A percentile compares a stretch with the other conserved stretches of the same genome.
Conservation (phyloP, 2,797 vertebrate species). For the Malacoraja senta region DNA sequence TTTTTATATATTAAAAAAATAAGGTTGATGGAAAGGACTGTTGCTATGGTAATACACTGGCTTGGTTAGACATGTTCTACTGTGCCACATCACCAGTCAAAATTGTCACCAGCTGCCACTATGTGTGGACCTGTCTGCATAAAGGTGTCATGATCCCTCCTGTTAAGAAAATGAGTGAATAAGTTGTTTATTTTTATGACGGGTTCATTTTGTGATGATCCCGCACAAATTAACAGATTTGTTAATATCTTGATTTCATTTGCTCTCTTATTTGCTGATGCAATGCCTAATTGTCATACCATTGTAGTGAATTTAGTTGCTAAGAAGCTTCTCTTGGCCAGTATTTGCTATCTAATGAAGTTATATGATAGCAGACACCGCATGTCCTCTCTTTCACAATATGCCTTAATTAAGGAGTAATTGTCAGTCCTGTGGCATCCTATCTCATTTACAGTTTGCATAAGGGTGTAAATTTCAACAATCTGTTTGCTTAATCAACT, state of each 20-base stretch:
- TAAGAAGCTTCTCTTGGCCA: background rate
- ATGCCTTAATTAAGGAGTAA: background rate
- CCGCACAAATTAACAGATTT: background rate
- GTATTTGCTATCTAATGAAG: background rate
- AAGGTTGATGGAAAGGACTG: background rate
- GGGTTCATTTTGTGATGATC: background rate
- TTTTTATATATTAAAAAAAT: background rate
- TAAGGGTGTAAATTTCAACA: constrained; percentile 21
- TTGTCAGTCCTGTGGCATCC: background rate
- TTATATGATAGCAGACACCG: background rate
- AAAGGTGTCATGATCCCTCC: constrained; percentile 1
- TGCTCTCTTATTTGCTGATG: background rate
- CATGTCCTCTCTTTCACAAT: background rate
- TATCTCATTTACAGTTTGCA: background rate
- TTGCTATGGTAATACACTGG: background rate
- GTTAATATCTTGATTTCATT: background rate
- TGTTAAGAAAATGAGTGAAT: background rate
- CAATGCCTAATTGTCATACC: background rate
- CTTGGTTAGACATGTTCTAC: background rate
- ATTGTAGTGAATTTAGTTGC: background rate
- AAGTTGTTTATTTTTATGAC: background rate
- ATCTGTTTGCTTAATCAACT: background rate
- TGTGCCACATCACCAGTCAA: background rate
- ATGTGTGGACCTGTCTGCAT: background rate
- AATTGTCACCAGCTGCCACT: constrained; percentile 21